These are phyloP conservation scores for Pogonophryne albipinna DNA, from an alignment of 2,797 vertebrate genomes.

Conservation along the genomic window DNA sequence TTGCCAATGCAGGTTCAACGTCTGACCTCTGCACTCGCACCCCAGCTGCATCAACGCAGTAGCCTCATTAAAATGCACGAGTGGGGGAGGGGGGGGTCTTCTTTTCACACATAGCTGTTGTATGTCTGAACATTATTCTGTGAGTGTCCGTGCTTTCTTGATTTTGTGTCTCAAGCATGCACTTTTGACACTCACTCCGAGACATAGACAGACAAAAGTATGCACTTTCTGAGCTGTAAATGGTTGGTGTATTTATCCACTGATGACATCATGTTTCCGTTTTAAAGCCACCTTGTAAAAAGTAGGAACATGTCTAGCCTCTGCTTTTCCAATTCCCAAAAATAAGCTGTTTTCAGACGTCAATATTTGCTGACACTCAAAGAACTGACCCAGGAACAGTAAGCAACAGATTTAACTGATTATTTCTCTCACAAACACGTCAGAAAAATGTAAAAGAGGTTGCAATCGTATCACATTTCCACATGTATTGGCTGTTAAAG, in stretches of 20 bases:
- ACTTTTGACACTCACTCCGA: no score
- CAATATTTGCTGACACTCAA: slow-evolving; percentile 6
- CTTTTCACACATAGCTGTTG: not conserved
- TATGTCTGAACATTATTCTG: not conserved
- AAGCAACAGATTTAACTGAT: slow-evolving; percentile 3
- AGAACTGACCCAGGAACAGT: slow-evolving; percentile 6
- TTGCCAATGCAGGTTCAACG: not conserved
- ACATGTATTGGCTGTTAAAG: not conserved
- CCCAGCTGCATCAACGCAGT: slow-evolving; percentile 1
- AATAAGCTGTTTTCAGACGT: slow-evolving; percentile 1
- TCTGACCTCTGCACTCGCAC: not conserved
- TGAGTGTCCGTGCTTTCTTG: not conserved
- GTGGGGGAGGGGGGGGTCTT: no score
- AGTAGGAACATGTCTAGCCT: not conserved
- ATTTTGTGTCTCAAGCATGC: not conserved
- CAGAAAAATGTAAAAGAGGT: not conserved
- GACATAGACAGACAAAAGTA: no score
- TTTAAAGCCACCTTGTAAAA: not conserved
- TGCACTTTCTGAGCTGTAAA: not conserved
- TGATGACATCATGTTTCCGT: not conserved
- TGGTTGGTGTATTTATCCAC: not conserved
- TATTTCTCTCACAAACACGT: not conserved
- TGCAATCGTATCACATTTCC: not conserved
- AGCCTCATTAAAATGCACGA: not conserved
- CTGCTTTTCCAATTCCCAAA: not conserved